Conservation (phyloP, 2,888 invertebrate species). For the Iselma pallidipennis region DNA sequence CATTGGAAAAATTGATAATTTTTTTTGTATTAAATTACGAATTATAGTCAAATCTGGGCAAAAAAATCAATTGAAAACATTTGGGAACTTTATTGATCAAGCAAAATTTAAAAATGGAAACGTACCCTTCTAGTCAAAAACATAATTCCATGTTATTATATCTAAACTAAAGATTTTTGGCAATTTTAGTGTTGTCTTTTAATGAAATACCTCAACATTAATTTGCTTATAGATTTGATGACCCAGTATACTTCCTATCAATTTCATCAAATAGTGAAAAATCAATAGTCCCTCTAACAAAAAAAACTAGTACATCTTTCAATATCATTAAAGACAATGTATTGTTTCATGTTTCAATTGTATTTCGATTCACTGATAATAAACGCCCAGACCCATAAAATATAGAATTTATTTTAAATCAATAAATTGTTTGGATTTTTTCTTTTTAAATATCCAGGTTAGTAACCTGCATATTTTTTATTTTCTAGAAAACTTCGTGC, state of each 20-base stretch:
- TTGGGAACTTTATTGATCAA: neutral
- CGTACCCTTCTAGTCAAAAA: too few species aligned
- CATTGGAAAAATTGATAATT: too few species aligned
- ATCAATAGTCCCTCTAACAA: neutral
- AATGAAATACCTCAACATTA: too few species aligned
- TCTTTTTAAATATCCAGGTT: neutral
- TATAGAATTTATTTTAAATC: neutral
- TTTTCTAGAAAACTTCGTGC: neutral
- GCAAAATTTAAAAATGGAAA: neutral
- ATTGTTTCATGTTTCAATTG: neutral
- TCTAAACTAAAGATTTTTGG: too few species aligned
- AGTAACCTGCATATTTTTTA: neutral
- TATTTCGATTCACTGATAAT: neutral
- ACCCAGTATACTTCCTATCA: too few species aligned
- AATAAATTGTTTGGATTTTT: neutral
- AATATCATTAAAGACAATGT: neutral
- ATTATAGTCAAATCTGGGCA: too few species aligned
- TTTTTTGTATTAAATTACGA: too few species aligned
- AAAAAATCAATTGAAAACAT: neutral
- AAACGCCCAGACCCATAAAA: neutral
- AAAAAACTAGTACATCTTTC: too few species aligned
- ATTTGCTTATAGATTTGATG: too few species aligned
- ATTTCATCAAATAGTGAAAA: neutral
- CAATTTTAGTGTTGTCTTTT: too few species aligned
- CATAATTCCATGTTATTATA: too few species aligned